Evolutionary conservation across 2,888 invertebrate species (phyloP).

Genomic region (Alloscopus bannaensis): DNA sequence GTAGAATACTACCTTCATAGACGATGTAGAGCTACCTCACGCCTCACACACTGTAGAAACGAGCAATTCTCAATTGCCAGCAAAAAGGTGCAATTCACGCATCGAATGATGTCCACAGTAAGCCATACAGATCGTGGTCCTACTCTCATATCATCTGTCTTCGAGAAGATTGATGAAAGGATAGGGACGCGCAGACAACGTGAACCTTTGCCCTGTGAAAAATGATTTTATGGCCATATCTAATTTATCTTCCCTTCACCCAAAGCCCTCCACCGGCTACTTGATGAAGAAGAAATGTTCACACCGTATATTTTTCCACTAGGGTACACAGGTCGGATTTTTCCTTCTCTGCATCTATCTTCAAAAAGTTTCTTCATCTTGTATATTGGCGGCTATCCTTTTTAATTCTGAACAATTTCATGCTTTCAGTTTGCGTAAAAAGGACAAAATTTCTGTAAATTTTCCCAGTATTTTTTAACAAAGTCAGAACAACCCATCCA

Average conservation of each 20-base stretch:
- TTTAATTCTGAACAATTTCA: constrained; percentile 35
- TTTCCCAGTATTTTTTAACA: no score
- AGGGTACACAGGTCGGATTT: no score
- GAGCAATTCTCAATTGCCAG: constrained; percentile 8
- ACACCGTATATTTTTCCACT: no score
- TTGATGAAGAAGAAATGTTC: no score
- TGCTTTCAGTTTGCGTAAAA: constrained; percentile 1
- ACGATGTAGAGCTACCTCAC: not conserved
- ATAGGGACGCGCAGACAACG: constrained; percentile 64
- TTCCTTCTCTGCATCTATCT: no score
- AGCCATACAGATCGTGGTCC: not conserved
- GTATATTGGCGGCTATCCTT: constrained; percentile 25
- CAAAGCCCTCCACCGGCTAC: constrained; percentile 20
- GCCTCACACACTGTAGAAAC: constrained; percentile 40
- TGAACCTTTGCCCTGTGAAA: constrained; percentile 70
- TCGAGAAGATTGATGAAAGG: constrained; percentile 67
- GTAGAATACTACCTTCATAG: no score
- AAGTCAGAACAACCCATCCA: no score
- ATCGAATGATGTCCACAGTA: not conserved
- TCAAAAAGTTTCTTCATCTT: no score
- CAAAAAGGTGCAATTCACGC: constrained; percentile 16
- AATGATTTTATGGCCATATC: constrained; percentile 71
- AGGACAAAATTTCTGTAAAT: constrained; percentile 18
- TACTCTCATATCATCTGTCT: constrained; percentile 11
- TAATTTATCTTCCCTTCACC: constrained; percentile 65